Percentiles rank a stretch among this genome's conserved stretches.
phyloP scores from a whole-genome alignment of 2,797 vertebrate genomes.

The Emys orbicularis region DNA sequence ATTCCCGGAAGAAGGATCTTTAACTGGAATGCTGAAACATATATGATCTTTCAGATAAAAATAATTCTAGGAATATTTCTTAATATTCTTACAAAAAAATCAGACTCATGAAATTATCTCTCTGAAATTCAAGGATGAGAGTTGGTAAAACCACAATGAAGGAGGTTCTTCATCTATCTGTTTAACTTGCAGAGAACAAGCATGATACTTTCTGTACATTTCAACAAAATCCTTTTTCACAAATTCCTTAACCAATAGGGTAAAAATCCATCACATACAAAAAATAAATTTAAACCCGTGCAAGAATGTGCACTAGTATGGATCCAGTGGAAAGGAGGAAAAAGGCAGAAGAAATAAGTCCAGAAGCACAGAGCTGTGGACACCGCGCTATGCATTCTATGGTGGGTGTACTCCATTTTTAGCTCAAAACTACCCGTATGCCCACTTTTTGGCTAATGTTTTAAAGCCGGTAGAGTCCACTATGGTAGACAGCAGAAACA shows the following conservation, averaged over 20 bases:
- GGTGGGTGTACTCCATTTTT: not conserved
- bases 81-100: not conserved
- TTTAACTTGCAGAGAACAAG: not conserved
- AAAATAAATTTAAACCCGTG: not conserved
- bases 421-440: not conserved
- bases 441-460: not conserved
- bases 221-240: not conserved
- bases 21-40: not conserved
- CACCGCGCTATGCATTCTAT: not conserved
- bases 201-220: not conserved
- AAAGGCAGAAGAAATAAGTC: not conserved
- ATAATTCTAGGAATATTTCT: not conserved
- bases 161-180: not conserved
- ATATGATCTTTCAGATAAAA: not conserved
- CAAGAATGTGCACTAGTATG: not conserved
- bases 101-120: not conserved
- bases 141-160: not conserved
- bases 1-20: not conserved
- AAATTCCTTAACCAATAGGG: not conserved
- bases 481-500: not conserved
- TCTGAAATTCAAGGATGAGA: not conserved
- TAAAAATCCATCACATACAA: not conserved
- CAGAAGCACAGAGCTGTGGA: not conserved
- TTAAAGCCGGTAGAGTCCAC: not conserved
- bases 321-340: not conserved